Conservation (phyloP, 2,888 invertebrate species). For the Villa cingulata region DNA sequence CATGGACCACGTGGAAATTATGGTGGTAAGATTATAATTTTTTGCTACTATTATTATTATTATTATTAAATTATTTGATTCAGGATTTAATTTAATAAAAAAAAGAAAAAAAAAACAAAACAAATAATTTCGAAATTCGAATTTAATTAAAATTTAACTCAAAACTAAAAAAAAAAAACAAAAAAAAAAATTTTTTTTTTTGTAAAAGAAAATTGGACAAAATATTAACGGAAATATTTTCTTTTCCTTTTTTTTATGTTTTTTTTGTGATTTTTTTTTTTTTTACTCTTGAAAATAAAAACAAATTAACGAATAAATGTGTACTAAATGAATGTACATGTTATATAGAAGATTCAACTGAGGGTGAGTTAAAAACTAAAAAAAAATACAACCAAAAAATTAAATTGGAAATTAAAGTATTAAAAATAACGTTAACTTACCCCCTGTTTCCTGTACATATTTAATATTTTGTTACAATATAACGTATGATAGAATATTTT, state of each 20-base stretch:
- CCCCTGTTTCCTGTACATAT: too few species aligned
- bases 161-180: too few species aligned
- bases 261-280: constrained; percentile 4
- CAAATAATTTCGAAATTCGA: too few species aligned
- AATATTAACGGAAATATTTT: background rate
- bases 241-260: constrained; percentile 4
- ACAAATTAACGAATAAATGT: background rate
- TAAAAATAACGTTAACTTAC: too few species aligned
- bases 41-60: background rate
- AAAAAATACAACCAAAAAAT: too few species aligned
- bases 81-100: background rate
- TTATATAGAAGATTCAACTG: constrained; percentile 32
- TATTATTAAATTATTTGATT: background rate
- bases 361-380: constrained; percentile 29
- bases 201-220: too few species aligned
- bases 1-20: constrained; percentile 65
- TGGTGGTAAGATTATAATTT: constrained; percentile 50
- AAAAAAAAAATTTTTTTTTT: too few species aligned
- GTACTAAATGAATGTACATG: constrained; percentile 4
- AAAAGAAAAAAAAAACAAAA: too few species aligned
- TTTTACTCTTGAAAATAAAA: background rate
- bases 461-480: too few species aligned
- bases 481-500: too few species aligned
- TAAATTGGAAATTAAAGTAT: too few species aligned
- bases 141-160: too few species aligned